Conservation (phyloP, 2,888 invertebrate species). For the Boloria euphrosyne region DNA sequence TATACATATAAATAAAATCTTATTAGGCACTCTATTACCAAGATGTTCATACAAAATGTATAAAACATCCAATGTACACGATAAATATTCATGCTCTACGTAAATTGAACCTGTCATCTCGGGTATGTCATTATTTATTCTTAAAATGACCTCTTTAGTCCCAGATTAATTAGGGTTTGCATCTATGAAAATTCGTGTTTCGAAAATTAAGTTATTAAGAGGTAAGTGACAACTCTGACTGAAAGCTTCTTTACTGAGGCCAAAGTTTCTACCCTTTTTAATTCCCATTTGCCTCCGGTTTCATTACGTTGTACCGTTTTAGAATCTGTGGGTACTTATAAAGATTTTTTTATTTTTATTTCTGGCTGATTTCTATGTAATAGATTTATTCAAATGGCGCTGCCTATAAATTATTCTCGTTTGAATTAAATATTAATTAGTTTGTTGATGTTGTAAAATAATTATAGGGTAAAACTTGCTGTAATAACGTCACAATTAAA, state of each 20-base stretch:
- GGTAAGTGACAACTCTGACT: conserved; percentile 36
- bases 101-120: conserved; percentile 37
- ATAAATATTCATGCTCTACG: conserved; percentile 21
- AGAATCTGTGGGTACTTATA: background rate
- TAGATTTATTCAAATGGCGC: too few relatives aligned
- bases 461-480: too few relatives aligned
- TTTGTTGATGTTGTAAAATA: too few relatives aligned
- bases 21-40: too few relatives aligned
- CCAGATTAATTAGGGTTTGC: conserved; percentile 38
- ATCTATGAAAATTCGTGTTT: conserved; percentile 58
- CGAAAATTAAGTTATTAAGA: conserved; percentile 50
- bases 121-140: conserved; percentile 68
- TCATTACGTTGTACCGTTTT: background rate
- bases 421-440: too few relatives aligned
- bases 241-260: conserved; percentile 21
- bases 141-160: conserved; percentile 61
- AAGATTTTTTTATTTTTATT: background rate
- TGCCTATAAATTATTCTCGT: too few relatives aligned
- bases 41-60: background rate
- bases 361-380: background rate
- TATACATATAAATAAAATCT: too few relatives aligned
- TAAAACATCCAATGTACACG: background rate
- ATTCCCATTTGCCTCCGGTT: conserved; percentile 27
- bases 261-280: conserved; percentile 27
- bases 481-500: too few relatives aligned